phyloP scores from a whole-genome alignment of 2,888 invertebrate species.

The Philaethria dido region DNA sequence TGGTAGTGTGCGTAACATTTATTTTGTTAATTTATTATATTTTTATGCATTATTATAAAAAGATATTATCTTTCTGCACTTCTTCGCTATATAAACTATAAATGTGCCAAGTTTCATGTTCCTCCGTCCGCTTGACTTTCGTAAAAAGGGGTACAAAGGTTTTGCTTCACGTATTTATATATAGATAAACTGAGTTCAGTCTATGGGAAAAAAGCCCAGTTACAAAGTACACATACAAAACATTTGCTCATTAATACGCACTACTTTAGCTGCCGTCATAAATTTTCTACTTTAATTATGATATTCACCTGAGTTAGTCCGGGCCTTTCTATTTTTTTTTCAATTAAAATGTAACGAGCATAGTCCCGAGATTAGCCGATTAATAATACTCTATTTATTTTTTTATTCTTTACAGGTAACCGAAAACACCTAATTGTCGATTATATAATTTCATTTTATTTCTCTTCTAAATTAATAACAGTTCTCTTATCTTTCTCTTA shows the following conservation, averaged over 20 bases:
- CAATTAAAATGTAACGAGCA: slow-evolving; percentile 11
- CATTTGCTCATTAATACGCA: slow-evolving; percentile 7
- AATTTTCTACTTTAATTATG: slow-evolving; percentile 14
- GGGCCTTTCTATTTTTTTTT: slow-evolving; percentile 13
- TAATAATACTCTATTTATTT: neutral
- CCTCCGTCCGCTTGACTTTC: no score
- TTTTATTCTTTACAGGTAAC: neutral
- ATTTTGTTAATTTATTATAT: no score
- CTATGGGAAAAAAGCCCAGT: neutral
- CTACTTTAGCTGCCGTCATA: neutral
- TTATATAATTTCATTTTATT: neutral
- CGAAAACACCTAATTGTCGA: neutral
- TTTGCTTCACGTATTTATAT: no score
- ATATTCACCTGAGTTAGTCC: slow-evolving; percentile 3
- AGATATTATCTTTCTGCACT: no score
- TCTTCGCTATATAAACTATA: no score
- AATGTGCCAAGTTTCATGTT: no score
- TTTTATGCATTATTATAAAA: no score
- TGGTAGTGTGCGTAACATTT: no score
- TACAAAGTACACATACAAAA: neutral
- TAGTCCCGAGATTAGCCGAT: slow-evolving; percentile 1
- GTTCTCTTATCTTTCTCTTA: no score
- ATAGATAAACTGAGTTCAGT: neutral
- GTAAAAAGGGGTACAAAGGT: no score
- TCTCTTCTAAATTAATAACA: no score